These are phyloP conservation scores for Procapra przewalskii DNA, from an alignment of 2,113 vertebrate species.

Conservation along the genomic window DNA sequence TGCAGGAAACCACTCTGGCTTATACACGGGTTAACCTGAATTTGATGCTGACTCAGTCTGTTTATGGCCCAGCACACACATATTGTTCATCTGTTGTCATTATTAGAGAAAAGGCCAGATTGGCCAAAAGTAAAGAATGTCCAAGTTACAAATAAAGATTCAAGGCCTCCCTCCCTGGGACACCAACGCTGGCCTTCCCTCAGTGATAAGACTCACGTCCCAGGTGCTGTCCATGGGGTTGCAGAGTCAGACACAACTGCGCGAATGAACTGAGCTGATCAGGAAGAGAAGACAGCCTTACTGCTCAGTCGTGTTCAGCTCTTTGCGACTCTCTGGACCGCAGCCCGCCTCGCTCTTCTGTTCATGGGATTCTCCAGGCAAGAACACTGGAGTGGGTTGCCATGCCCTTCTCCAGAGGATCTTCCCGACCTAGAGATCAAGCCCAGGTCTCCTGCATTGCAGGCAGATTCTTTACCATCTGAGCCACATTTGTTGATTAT, in stretches of 20 bases:
- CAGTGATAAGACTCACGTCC: neutral
- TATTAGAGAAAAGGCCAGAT: neutral
- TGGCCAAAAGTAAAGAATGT: neutral
- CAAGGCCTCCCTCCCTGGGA: neutral
- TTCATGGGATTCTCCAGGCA: neutral
- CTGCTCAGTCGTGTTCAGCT: rapidly evolving
- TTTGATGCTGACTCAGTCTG: neutral
- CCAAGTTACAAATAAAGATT: neutral
- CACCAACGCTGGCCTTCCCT: neutral
- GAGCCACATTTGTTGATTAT: neutral
- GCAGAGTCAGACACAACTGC: neutral
- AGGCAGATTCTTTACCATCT: neutral
- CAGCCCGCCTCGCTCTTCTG: neutral
- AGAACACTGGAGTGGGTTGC: neutral
- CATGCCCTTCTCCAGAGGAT: neutral
- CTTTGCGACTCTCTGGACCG: neutral
- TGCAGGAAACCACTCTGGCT: neutral
- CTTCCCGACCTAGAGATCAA: neutral
- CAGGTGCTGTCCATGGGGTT: neutral
- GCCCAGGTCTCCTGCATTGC: neutral
- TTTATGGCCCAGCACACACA: neutral
- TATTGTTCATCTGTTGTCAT: neutral
- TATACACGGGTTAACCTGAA: neutral
- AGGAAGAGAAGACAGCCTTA: neutral
- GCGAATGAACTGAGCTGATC: rapidly evolving